Percentiles rank a stretch among this genome's conserved stretches.
Evolutionary conservation across 2,113 vertebrate species (phyloP).

Genomic region (Ornithorhynchus anatinus): DNA sequence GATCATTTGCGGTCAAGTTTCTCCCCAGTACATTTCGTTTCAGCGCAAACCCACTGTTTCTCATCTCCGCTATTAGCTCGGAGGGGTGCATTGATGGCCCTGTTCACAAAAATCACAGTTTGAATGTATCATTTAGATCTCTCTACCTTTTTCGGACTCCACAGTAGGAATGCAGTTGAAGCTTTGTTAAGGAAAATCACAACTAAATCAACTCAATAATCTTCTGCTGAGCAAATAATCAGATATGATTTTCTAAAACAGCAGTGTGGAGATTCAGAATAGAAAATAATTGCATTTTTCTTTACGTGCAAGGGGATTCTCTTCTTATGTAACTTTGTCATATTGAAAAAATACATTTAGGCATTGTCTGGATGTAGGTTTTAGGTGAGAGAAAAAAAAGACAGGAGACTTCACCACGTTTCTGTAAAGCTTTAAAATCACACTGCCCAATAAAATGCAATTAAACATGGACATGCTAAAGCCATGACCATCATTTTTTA

Average conservation of each 20-base stretch:
- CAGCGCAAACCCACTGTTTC: constrained; percentile 99
- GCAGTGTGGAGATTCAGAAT: constrained; percentile 92
- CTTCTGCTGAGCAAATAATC: constrained; percentile 98
- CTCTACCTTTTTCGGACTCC: constrained; percentile 87
- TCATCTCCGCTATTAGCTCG: constrained; percentile 99
- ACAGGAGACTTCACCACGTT: too few relatives aligned
- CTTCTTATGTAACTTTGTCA: constrained; percentile 83
- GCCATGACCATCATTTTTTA: constrained; percentile 7
- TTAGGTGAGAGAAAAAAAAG: constrained; percentile 74
- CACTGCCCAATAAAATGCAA: constrained; percentile 31
- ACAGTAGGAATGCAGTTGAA: constrained; percentile 88
- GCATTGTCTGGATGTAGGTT: constrained; percentile 72
- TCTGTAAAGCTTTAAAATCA: constrained; percentile 35
- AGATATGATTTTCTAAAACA: constrained; percentile 95
- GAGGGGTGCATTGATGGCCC: constrained; percentile 99
- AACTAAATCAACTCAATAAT: constrained; percentile 98
- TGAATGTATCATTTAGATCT: constrained; percentile 92
- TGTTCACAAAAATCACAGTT: constrained; percentile 96
- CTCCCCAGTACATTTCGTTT: constrained; percentile 99
- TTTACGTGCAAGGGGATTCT: constrained; percentile 81
- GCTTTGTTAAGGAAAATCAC: constrained; percentile 98
- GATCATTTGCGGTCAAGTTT: constrained; percentile 94
- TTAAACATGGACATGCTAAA: constrained; percentile 34
- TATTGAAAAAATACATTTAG: constrained; percentile 76
- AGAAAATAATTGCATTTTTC: constrained; percentile 96